A percentile compares a stretch with the other conserved stretches of the same genome.
These are phyloP conservation scores for Venustoraphidia nigricollis DNA, from an alignment of 2,888 invertebrate genomes.

Conservation along the genomic window DNA sequence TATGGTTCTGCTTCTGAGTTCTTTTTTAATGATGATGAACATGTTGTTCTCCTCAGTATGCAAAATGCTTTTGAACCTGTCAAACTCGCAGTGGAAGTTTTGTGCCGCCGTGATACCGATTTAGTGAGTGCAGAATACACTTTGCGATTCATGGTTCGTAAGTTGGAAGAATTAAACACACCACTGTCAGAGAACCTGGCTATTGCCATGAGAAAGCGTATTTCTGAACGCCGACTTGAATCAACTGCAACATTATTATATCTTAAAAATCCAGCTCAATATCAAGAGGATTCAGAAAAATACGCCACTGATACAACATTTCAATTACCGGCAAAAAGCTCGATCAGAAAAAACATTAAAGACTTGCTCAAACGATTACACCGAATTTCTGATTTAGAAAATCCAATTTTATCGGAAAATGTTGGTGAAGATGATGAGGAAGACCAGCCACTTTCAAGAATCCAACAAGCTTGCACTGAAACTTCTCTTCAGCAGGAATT, in stretches of 20 bases:
- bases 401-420: no score
- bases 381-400: no score
- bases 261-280: slow-evolving; percentile 1
- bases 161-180: slow-evolving; percentile 1
- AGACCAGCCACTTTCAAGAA: no score
- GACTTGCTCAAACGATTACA: not conserved
- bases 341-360: not conserved
- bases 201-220: not conserved
- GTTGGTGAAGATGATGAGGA: no score
- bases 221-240: not conserved
- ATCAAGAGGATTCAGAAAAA: slow-evolving; percentile 1
- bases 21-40: no score
- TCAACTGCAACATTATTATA: not conserved
- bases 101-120: slow-evolving; percentile 4
- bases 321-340: not conserved
- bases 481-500: no score
- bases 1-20: no score
- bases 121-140: slow-evolving; percentile 8
- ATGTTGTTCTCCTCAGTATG: no score
- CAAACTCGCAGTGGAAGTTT: no score
- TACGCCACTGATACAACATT: not conserved
- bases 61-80: no score
- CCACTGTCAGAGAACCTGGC: no score
- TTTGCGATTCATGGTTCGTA: slow-evolving; percentile 5
- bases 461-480: no score